A percentile compares a stretch with the other conserved stretches of the same genome.
Conservation (phyloP, 2,113 vertebrate genomes). For the Noctilio leporinus region DNA sequence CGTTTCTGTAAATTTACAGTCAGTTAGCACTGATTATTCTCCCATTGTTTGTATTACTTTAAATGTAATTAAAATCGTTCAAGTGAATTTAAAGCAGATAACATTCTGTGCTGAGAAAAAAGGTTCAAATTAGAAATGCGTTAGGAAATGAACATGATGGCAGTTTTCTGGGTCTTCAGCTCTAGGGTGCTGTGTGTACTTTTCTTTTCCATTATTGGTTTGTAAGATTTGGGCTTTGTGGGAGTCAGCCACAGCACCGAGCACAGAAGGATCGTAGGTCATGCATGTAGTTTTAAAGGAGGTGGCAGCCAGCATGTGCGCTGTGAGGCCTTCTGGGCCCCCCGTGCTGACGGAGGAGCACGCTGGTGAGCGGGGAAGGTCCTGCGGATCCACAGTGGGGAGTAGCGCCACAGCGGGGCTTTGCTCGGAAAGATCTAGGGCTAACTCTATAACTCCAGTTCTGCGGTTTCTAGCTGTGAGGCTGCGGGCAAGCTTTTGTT, state of each 20-base stretch:
- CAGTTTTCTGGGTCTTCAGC: not conserved
- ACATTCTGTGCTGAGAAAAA: not conserved
- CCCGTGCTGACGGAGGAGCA: not conserved
- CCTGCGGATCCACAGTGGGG: not conserved
- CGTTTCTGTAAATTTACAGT: not conserved
- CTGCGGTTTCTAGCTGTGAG: not conserved
- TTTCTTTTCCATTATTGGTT: not conserved
- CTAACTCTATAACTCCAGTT: not conserved
- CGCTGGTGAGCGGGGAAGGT: not conserved
- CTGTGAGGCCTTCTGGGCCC: not conserved
- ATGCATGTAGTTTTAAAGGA: not conserved
- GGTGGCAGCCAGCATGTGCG: not conserved
- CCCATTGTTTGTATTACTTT: not conserved
- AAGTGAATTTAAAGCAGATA: conserved; percentile 13
- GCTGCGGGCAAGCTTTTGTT: not conserved
- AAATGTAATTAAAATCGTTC: not conserved
- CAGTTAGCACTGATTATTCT: not conserved
- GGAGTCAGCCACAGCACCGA: not conserved
- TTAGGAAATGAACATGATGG: not conserved
- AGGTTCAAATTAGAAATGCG: not conserved
- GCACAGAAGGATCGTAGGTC: not conserved
- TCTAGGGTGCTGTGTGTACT: not conserved
- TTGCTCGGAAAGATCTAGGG: not conserved
- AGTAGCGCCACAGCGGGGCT: not conserved
- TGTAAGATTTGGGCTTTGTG: not conserved